A percentile compares a stretch with the other conserved stretches of the same genome.
phyloP scores from a whole-genome alignment of 1,140 invertebrate species.

The Ctenoplectra terminalis region DNA sequence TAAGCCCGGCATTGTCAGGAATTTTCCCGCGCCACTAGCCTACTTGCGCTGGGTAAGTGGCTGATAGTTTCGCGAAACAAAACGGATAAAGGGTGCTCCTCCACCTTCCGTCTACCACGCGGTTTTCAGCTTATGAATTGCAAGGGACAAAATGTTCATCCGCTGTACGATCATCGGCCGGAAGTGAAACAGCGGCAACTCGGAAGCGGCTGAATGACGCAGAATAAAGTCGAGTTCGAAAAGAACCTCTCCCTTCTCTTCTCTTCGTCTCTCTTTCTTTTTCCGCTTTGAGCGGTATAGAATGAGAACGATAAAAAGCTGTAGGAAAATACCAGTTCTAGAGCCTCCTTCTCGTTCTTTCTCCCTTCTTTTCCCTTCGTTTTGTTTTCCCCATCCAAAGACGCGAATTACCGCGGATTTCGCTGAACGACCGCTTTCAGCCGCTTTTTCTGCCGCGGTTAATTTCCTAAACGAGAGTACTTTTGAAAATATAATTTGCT shows the following conservation, averaged over 20 bases:
- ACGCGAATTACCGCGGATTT: conserved; percentile 25
- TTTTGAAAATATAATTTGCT: conserved; percentile 43
- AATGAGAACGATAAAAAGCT: conserved; percentile 42
- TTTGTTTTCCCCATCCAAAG: neutral
- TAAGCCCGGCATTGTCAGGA: conserved; percentile 18
- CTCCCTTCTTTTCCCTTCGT: neutral
- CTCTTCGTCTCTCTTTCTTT: neutral
- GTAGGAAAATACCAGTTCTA: conserved; percentile 46
- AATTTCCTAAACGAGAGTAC: conserved; percentile 28
- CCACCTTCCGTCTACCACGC: conserved; percentile 9
- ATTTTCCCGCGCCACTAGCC: conserved; percentile 42
- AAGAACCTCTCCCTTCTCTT: conserved; percentile 22
- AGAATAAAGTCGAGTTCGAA: conserved; percentile 47
- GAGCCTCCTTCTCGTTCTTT: conserved; percentile 13
- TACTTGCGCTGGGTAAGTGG: conserved; percentile 36
- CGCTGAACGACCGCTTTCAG: conserved; percentile 35
- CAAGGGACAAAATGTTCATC: conserved; percentile 56
- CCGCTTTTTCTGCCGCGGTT: neutral
- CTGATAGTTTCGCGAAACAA: conserved; percentile 52
- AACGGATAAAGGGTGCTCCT: conserved; percentile 31
- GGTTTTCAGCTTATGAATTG: conserved; percentile 46
- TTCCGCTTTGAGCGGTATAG: conserved; percentile 26
- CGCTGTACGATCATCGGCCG: conserved; percentile 43
- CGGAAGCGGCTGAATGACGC: conserved; percentile 45
- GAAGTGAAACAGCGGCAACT: conserved; percentile 54